A percentile compares a stretch with the other conserved stretches of the same genome.
These are phyloP conservation scores for Auanema freiburgensis DNA, from an alignment of 2,888 invertebrate genomes.

Conservation along the genomic window DNA sequence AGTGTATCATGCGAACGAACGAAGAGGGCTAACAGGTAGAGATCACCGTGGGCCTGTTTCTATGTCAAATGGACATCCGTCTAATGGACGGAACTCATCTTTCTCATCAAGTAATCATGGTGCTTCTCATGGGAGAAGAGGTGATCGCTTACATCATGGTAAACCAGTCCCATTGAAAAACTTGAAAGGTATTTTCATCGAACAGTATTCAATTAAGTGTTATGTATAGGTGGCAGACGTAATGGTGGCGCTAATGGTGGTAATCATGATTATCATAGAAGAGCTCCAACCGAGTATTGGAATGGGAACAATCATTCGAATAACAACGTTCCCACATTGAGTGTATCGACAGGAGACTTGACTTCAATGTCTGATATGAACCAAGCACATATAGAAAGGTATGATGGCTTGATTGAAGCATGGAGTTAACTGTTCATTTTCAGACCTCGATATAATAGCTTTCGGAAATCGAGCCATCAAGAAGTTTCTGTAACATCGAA, in stretches of 20 bases:
- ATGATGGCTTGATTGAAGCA: not conserved
- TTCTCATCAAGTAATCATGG: too few relatives aligned
- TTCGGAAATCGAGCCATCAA: slow-evolving; percentile 10
- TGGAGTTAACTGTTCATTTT: not conserved
- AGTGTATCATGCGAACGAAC: too few relatives aligned
- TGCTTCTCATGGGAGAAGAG: too few relatives aligned
- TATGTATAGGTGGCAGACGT: not conserved
- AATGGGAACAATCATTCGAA: not conserved
- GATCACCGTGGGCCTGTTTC: too few relatives aligned
- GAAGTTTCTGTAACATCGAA: not conserved
- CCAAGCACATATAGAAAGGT: slow-evolving; percentile 6
- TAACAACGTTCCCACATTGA: not conserved
- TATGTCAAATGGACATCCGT: too few relatives aligned
- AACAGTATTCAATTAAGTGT: not conserved
- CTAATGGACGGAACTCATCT: too few relatives aligned
- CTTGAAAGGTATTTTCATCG: too few relatives aligned
- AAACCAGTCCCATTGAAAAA: too few relatives aligned
- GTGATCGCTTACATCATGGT: too few relatives aligned
- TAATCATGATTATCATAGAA: not conserved
- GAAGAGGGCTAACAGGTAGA: too few relatives aligned
- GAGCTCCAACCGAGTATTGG: slow-evolving; percentile 3
- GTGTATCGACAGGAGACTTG: slow-evolving; percentile 2
- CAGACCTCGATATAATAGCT: slow-evolving; percentile 22
- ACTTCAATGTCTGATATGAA: not conserved
- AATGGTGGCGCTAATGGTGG: slow-evolving; percentile 7